Evolutionary conservation across 2,797 vertebrate genomes (phyloP).

Genomic region (Pangasius djambal): DNA sequence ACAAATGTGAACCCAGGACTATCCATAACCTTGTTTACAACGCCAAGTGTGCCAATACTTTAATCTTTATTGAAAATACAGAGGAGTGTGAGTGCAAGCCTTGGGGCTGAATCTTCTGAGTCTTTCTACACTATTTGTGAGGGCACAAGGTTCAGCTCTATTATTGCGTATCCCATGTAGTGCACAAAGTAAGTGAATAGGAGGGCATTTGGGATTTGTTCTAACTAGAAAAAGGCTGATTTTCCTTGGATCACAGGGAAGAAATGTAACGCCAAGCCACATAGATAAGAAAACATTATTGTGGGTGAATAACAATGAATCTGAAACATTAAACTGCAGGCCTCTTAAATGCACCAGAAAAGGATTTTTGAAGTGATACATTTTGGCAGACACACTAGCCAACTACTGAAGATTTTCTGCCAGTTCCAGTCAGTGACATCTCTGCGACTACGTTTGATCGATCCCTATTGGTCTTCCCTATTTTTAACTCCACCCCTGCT

Average conservation of each 20-base stretch:
- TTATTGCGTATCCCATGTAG: neutral
- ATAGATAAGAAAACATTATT: neutral
- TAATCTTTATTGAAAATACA: neutral
- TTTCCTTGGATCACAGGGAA: neutral
- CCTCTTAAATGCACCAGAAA: neutral
- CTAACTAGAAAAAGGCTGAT: neutral
- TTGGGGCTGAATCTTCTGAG: neutral
- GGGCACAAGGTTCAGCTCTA: neutral
- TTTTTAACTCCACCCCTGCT: neutral
- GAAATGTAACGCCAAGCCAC: neutral
- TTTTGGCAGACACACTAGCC: neutral
- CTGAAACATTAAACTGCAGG: neutral
- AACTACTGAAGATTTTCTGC: neutral
- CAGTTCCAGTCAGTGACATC: neutral
- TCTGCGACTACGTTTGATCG: neutral
- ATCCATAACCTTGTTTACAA: neutral
- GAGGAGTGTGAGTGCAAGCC: neutral
- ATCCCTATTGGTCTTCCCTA: neutral
- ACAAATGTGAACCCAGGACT: neutral
- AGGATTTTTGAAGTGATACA: neutral
- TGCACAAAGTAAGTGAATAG: neutral
- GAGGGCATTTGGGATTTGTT: neutral
- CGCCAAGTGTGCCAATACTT: neutral
- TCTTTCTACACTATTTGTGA: neutral
- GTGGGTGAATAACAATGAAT: neutral